Base-by-base conservation (phyloP, 2,797 vertebrate species). In the Aeoliscus strigatus region DNA sequence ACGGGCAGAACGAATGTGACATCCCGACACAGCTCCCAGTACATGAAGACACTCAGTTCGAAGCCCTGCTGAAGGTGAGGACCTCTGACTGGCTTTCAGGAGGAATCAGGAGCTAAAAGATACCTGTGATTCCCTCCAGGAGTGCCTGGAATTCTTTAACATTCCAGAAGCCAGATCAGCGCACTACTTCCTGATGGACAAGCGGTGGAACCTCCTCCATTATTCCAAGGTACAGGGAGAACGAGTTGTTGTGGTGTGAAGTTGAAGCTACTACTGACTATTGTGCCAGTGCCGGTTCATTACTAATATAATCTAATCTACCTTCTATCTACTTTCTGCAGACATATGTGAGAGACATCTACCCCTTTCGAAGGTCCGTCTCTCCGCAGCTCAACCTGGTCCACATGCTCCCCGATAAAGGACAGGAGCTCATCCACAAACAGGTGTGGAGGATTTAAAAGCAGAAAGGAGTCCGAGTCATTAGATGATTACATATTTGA, bases 21-120 rank as follows among this genome's bases (percentile, higher is more conserved):
- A 99, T 99, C 62, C 96, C 96, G 32, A 99, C 96, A 0, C 96
- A 99, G 79, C 81, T 99, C 30, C 96, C 96, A n/a, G 94, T 99
- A 16, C 96, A 99, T 0, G 94, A 99, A 73, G 96, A 99, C 77
- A 99, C 96, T 28, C 96, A 98, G 57, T 99, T 99, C 82, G 96
- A 99, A 78, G 95, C 96, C 28, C 84, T 99, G 33, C 83, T 98
- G 29, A 98, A 99, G 91, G 96, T 97, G 14, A 51, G 1, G 9
- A 14, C 4, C 26, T n/a, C n/a, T 8, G 8, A 9, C 9, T 4
- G 14, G 2, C 6, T 33, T 17, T 11, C 10, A 12, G 9, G 12
- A 9, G 29, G 18, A 4, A 21, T 4, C 5, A 17, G 3, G 8
- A 27, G 27, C 9, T 9, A 12, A 28, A 29, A 17, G 10, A 28